A percentile compares a stretch with the other conserved stretches of the same genome.
phyloP scores from a whole-genome alignment of 2,113 vertebrate genomes.

The Arenaria interpres region DNA sequence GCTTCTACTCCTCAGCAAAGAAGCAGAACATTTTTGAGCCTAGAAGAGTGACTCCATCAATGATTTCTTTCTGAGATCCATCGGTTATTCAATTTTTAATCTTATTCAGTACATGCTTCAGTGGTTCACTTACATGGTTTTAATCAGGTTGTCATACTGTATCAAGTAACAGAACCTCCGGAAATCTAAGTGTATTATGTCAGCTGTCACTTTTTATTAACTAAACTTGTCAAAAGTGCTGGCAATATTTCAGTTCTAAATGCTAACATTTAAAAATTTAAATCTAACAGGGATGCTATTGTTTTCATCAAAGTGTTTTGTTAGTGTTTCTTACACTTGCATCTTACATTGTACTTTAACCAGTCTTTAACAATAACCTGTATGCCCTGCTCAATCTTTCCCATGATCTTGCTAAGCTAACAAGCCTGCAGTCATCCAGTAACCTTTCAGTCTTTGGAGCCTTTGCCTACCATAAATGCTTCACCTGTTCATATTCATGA shows the following conservation, averaged over 20 bases:
- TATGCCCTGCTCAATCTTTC: neutral
- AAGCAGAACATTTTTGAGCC: neutral
- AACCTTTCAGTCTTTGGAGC: neutral
- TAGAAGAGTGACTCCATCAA: neutral
- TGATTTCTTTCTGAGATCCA: neutral
- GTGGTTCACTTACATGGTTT: slow-evolving; percentile 30
- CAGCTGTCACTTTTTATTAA: slow-evolving; percentile 35
- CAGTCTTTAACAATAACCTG: neutral
- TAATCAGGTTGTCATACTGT: slow-evolving; percentile 9
- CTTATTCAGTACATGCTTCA: slow-evolving; percentile 1
- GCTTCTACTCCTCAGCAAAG: neutral
- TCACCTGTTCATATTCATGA: neutral
- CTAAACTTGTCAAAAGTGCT: slow-evolving; percentile 9
- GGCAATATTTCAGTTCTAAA: neutral
- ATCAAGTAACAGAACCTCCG: neutral
- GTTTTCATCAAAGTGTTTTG: neutral
- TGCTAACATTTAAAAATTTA: neutral
- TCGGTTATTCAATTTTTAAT: neutral
- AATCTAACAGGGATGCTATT: neutral
- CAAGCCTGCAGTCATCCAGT: neutral
- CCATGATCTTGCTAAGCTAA: neutral
- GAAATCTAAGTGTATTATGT: slow-evolving; percentile 17
- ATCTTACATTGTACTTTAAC: neutral
- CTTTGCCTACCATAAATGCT: neutral
- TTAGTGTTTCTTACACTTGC: neutral